Evolutionary conservation across 2,797 vertebrate genomes (phyloP), one percentile per base, ranked within the genome.

Genomic region (Psittacula derbiana): DNA sequence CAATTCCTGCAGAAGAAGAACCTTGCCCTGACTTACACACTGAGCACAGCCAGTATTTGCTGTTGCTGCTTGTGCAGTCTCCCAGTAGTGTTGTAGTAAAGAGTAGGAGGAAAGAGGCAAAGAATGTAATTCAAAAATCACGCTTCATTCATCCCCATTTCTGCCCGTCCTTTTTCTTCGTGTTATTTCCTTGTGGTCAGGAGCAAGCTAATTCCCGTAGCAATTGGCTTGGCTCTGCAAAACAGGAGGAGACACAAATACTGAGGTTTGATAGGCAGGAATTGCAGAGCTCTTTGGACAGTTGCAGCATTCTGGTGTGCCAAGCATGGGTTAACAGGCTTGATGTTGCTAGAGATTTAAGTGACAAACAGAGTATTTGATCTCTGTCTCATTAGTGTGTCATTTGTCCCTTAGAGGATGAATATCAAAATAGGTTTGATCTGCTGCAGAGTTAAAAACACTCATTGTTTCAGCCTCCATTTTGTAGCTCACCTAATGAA

Each of bases 401-500:
- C 49, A 38, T 71, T 95, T 80, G 49, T 72, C 94, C 20, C 36
- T 46, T 28, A 28, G 53, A 60, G 40, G 57, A 21, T 38, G 65
- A 16, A 72, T 72, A 60, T 66, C 73, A 69, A 30, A 75, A 52
- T 41, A 49, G 44, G 31, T 94, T 93, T 95, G 79, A 95, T 92
- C 72, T 83, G 86, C 69, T 86, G 80, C 65, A 61, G 10, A 61
- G 38, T 72, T 87, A 72, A 60, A 92, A 84, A 14, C 40, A 13
- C 53, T 83, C 33, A 14, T 93, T 93, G 93, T 94, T 91, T 75
- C 85, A 58, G 57, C 12, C 75, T 72, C 92, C 50, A 6, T 96
- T 83, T 75, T 53, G 61, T 52, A 74, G 69, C 70, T 91, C 30
- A 80, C 74, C 80, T 93, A 91, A 92, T 67, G 89, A 95, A 83